Percentiles rank a stretch among this genome's conserved stretches.
phyloP scores from a whole-genome alignment of 1,140 invertebrate genomes.

The Trachymyrmex septentrionalis region DNA sequence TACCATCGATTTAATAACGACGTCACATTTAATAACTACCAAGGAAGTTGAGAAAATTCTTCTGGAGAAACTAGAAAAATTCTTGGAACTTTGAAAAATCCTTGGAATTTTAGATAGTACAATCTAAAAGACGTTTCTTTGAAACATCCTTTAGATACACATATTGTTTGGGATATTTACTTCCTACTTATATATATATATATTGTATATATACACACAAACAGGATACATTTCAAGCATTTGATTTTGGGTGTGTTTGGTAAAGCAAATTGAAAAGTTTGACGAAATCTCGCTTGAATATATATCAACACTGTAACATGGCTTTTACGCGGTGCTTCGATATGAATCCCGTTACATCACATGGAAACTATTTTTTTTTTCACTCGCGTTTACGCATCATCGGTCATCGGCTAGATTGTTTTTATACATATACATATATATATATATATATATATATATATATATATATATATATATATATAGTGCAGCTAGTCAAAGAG shows the following conservation, averaged over 20 bases:
- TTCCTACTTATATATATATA: not conserved
- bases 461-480: too few relatives aligned
- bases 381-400: slow-evolving; percentile 6
- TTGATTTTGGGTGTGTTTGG: not conserved
- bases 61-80: not conserved
- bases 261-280: not conserved
- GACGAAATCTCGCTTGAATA: slow-evolving; percentile 10
- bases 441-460: too few relatives aligned
- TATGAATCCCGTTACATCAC: not conserved
- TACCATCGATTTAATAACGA: not conserved
- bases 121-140: not conserved
- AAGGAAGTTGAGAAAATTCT: not conserved
- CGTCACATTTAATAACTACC: not conserved
- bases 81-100: not conserved
- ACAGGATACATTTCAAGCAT: not conserved
- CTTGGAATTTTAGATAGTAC: not conserved
- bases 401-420: slow-evolving; percentile 2
- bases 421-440: too few relatives aligned
- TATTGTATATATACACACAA: not conserved
- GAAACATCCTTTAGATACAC: not conserved
- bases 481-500: not conserved
- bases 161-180: not conserved
- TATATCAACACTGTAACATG: not conserved
- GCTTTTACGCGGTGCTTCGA: not conserved
- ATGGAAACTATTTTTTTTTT: slow-evolving; percentile 19